Conservation (phyloP, 2,113 vertebrate species). For the Cygnus atratus region DNA sequence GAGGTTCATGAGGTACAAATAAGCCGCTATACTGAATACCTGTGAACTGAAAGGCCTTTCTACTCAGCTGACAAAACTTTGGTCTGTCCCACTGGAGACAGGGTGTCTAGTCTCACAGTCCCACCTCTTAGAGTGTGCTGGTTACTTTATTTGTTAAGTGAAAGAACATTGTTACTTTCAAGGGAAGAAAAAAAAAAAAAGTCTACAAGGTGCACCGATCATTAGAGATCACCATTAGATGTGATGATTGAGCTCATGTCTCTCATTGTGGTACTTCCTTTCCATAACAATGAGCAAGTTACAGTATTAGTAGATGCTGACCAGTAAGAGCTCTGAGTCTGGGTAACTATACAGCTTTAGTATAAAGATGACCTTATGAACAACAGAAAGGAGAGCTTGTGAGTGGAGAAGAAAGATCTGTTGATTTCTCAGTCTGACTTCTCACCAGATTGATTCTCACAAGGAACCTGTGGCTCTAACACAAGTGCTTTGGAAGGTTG, state of each 20-base stretch:
- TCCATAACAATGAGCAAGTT: background rate
- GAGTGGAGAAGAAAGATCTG: accelerated
- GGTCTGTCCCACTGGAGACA: background rate
- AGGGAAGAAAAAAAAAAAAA: background rate
- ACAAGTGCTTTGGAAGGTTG: background rate
- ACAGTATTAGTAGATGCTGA: background rate
- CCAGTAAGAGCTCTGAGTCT: background rate
- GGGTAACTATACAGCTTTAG: background rate
- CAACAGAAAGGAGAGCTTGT: background rate
- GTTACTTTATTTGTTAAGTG: background rate
- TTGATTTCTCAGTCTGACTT: background rate
- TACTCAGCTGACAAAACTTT: background rate
- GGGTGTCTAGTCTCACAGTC: background rate
- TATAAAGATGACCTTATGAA: background rate
- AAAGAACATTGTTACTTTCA: background rate
- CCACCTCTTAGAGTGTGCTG: background rate
- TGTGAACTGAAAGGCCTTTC: background rate
- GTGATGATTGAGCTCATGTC: background rate
- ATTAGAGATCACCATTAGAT: background rate
- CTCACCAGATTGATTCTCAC: background rate
- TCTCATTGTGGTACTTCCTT: background rate
- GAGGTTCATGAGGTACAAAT: background rate
- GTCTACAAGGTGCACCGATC: background rate
- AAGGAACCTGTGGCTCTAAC: background rate
- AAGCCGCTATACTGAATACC: background rate